Base-by-base conservation (phyloP, 2,888 invertebrate species). In the Eupithecia vulgata region DNA sequence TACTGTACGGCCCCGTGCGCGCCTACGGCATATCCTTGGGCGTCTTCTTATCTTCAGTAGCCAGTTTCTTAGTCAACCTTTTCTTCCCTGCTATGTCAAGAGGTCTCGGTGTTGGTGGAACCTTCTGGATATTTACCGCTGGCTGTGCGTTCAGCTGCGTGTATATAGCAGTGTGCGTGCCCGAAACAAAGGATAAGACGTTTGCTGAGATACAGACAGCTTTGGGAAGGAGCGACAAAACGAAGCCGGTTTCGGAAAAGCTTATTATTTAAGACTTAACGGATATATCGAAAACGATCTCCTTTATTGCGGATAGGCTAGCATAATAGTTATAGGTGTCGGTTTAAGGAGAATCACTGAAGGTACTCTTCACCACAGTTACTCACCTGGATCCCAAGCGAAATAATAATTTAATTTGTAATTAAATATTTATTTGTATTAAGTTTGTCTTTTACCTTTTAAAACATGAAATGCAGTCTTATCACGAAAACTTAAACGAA, bases 1-100 rank as follows among this genome's bases (percentile, higher is more conserved):
- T 71, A 25, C 59, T 67, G 67, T 85, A 86, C 67, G 85, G 84
- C 0, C 81, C 78, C 3, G 67, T 80, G 0, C 77, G 87, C n/a
- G 81, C 84, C 1, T 73, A 76, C 59, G 77, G 75, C 8, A 62
- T 77, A 6, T 72, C 77, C 12, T n/a, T 45, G 0, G 72, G 42
- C 0, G 42, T 74, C 7, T 57, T 76, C 30, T 12, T 72, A 10
- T 34, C 30, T 0, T n/a, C 45, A 4, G 7, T 68, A 12, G 45
- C 40, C n/a, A 21, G 37, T 13, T 74, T 74, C 30, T 17, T 65
- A 8, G 35, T 78, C 6, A 35, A 57, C 1, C 37, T 71, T 1
- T 61, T 71, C 45, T 76, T 78, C 62, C 76, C 76, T 1, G 34
- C 62, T 3, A 12, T 77, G 48, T 67, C 61, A n/a, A 35, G 40